Evolutionary conservation across 1,140 invertebrate species (phyloP).

Genomic region (Fragariocoptes setiger): DNA sequence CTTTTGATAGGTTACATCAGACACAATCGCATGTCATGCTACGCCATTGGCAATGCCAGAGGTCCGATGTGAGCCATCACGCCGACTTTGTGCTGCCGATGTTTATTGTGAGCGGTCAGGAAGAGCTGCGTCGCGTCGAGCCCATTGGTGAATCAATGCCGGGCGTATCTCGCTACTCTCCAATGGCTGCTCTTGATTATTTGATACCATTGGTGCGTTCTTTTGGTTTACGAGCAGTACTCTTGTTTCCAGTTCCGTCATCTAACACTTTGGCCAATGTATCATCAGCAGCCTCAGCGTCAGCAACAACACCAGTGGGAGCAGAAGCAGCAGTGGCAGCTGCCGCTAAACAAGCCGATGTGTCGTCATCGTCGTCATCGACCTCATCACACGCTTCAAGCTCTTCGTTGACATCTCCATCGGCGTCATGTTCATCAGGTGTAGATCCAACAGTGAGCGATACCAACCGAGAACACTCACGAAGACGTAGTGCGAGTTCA

Average conservation of each 20-base stretch:
- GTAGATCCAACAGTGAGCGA: too few relatives aligned
- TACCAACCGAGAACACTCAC: too few relatives aligned
- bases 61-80: neutral
- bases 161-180: conserved; percentile 1
- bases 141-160: neutral
- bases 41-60: conserved; percentile 7
- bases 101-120: conserved; percentile 5
- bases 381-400: too few relatives aligned
- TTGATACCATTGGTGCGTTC: conserved; percentile 3
- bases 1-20: conserved; percentile 6
- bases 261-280: too few relatives aligned
- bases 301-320: too few relatives aligned
- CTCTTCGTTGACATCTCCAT: too few relatives aligned
- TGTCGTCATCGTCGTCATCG: too few relatives aligned
- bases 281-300: too few relatives aligned
- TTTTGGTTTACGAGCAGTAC: conserved; percentile 3
- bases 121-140: conserved; percentile 3
- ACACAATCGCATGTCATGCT: conserved; percentile 5
- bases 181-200: conserved; percentile 4
- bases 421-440: too few relatives aligned
- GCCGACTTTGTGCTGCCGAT: conserved; percentile 9
- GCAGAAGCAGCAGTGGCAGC: too few relatives aligned
- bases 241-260: conserved; percentile 9
- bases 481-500: too few relatives aligned
- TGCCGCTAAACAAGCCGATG: too few relatives aligned